Evolutionary conservation across 2,797 vertebrate genomes (phyloP), one percentile per base, ranked within the genome.

Genomic region (Lepus townsendii): DNA sequence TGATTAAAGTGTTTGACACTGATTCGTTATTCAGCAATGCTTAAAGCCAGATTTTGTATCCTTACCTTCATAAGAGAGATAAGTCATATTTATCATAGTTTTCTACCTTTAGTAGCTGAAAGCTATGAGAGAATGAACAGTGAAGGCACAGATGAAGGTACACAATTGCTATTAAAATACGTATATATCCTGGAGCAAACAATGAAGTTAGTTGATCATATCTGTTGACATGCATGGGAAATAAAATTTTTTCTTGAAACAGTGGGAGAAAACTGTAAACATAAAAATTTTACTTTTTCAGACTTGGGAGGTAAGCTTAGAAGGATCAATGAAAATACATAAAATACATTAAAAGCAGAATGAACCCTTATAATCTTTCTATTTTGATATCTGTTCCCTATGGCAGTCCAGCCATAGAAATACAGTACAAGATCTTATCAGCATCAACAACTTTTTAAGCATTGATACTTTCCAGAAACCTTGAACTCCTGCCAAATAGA

Each of bases 401-500:
- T 95, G 68, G 42, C 95, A 69, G 68, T 32, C 20, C 68, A 96
- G 77, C 62, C 24, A 76, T 11, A 86, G 69, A 93, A 22, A 90
- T 62, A 88, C 14, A 91, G 35, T 50, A 96, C 97, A 88, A 95
- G 5, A 42, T 92, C 38, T 93, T 96, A 94, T 91, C 93, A 50
- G 42, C 0, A 13, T 93, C 92, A 95, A 86, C 93, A 88, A 85
- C 80, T 94, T 75, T 72, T 90, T 79, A 92, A 13, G 38, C 27
- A 89, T 68, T 30, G 50, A 72, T 42, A n/a, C 6, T 50, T 94
- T 94, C 52, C 66, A 96, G 91, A 93, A 78, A 96, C 83, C 75
- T 95, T 96, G 57, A 68, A 93, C 68, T 77, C 35, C 88, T 91
- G 93, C 63, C 93, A 97, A 96, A 98, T 72, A 97, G 93, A 68